Conservation (phyloP, 2,113 vertebrate genomes). For the Peucedramus taeniatus region DNA sequence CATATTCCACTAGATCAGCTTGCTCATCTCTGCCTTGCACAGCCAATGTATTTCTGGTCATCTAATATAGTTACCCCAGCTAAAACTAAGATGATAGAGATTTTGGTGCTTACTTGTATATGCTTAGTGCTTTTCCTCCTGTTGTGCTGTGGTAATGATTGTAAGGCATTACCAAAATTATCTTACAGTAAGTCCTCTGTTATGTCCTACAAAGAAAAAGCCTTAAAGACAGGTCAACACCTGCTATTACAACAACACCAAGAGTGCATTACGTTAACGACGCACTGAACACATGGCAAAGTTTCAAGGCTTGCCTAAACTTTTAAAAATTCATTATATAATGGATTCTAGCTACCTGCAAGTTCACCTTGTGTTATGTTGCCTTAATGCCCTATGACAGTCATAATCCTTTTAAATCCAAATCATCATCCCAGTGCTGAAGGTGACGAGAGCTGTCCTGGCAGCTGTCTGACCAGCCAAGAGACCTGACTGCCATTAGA, state of each 20-base stretch:
- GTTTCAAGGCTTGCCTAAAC: not conserved
- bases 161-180: not conserved
- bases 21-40: not conserved
- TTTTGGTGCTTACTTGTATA: not conserved
- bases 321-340: not conserved
- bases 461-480: conserved; percentile 6
- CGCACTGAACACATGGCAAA: not conserved
- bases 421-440: not conserved
- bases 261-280: not conserved
- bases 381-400: not conserved
- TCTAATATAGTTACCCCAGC: not conserved
- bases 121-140: not conserved
- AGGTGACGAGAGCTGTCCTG: not conserved
- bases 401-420: not conserved
- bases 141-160: not conserved
- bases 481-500: not conserved
- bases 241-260: not conserved
- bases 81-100: not conserved
- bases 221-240: not conserved
- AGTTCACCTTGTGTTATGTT: not conserved
- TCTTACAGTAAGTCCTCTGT: not conserved
- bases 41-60: not conserved
- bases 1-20: not conserved
- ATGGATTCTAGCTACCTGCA: not conserved
- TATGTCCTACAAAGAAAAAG: not conserved